Conservation (phyloP, 2,797 vertebrate genomes). For the Mycteria americana region DNA sequence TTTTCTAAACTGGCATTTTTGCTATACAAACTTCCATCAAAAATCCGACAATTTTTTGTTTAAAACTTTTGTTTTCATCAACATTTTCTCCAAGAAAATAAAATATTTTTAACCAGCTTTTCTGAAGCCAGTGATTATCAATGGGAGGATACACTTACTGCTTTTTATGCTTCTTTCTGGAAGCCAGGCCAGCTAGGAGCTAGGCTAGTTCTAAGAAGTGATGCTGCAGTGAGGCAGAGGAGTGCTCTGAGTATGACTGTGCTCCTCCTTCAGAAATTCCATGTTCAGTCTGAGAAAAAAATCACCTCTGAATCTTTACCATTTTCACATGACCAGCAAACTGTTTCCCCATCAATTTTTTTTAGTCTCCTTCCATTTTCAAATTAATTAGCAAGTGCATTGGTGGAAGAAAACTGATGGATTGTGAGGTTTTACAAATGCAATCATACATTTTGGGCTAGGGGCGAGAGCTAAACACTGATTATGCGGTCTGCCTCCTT, state of each 20-base stretch:
- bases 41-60: background rate
- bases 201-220: background rate
- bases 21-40: background rate
- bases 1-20: background rate
- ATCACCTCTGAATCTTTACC: background rate
- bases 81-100: background rate
- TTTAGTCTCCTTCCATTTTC: background rate
- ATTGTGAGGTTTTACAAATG: background rate
- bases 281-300: background rate
- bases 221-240: background rate
- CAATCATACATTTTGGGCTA: background rate
- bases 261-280: slow-evolving; percentile 28
- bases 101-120: background rate
- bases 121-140: background rate
- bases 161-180: background rate
- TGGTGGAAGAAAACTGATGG: background rate
- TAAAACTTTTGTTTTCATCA: background rate
- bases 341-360: background rate
- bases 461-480: background rate
- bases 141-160: background rate
- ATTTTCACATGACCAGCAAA: background rate
- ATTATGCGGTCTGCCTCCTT: background rate
- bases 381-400: background rate
- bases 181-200: background rate
- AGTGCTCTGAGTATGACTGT: slow-evolving; percentile 19